Base-by-base conservation (phyloP, 2,888 invertebrate species). In the Ptilodon capucinus region DNA sequence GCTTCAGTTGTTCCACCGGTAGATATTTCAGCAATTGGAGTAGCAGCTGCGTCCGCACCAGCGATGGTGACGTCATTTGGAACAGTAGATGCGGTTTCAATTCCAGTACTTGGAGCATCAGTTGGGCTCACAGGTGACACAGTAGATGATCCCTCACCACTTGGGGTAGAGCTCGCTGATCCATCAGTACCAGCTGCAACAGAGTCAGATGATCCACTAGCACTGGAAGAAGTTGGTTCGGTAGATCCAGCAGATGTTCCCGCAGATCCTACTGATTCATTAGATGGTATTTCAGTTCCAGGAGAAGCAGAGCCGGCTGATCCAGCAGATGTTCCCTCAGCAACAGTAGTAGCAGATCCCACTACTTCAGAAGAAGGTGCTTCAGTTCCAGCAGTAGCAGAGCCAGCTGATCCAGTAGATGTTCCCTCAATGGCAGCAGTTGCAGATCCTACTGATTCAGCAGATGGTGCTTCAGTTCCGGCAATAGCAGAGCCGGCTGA, bases 161-260 rank as follows among this genome's bases (percentile, higher is more conserved):
- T 16, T n/a, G 41, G 23, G 13, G 50, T 19, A 9, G 44, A 39
- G 28, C 50, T n/a, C n/a, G n/a, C 19, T 13, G 40, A 30, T 13
- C 43, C 40, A 25, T n/a, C 59, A 40, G 53, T 40, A 34, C 14
- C 40, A 35, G 28, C 23, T 36, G 36, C 8, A 21, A 32, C 38
- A 39, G 46, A 0, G 14, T 23, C n/a, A 4, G 14, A 5, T 23
- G 23, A 5, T n/a, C n/a, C n/a, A n/a, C n/a, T 32, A 23, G 23
- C 23, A 23, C 8, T 8, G 23, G 23, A 6, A 6, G 8, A 23
- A 23, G 23, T 4, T 8, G 8, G 8, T 23, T 23, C 23, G 8
- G 23, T 23, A 23, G n/a, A n/a, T n/a, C n/a, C n/a, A n/a, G n/a
- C n/a, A n/a, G n/a, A 23, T 6, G 23, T 6, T 23, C 23, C 23